Percentiles rank a stretch among this genome's conserved stretches.
phyloP scores from a whole-genome alignment of 2,113 vertebrate species.

The Mesoclemmys tuberculata region DNA sequence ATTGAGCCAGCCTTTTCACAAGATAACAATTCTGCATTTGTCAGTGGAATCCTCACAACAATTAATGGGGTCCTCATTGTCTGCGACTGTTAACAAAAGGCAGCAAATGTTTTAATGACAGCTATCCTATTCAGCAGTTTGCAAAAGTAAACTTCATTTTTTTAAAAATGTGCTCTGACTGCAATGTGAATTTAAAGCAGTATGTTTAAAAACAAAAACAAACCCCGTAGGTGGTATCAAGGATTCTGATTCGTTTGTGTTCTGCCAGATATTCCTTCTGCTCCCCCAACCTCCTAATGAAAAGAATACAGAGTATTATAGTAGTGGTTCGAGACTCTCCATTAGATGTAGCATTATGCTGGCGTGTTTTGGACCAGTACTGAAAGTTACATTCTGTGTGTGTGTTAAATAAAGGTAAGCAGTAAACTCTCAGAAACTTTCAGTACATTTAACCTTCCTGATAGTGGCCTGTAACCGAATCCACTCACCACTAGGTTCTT shows the following conservation, averaged over 20 bases:
- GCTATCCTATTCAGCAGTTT: neutral
- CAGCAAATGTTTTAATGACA: constrained; percentile 17
- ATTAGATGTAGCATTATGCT: neutral
- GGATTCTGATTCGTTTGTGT: neutral
- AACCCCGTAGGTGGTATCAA: neutral
- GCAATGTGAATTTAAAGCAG: neutral
- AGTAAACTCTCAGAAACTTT: neutral
- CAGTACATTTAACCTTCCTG: neutral
- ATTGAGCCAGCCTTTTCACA: constrained; percentile 14
- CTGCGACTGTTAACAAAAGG: neutral
- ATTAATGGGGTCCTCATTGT: neutral
- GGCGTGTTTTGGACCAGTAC: neutral
- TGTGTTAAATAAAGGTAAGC: neutral
- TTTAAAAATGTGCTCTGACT: neutral
- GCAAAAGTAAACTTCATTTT: constrained; percentile 18
- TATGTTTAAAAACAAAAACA: neutral
- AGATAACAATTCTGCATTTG: neutral
- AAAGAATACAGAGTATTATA: neutral
- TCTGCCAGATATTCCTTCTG: neutral
- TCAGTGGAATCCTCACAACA: neutral
- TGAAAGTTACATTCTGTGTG: neutral
- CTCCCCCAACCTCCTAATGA: neutral
- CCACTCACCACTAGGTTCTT: neutral
- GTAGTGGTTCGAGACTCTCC: neutral
- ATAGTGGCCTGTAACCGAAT: neutral